Evolutionary conservation across 2,888 invertebrate genomes (phyloP).

Genomic region (Epistrophella euchroma): DNA sequence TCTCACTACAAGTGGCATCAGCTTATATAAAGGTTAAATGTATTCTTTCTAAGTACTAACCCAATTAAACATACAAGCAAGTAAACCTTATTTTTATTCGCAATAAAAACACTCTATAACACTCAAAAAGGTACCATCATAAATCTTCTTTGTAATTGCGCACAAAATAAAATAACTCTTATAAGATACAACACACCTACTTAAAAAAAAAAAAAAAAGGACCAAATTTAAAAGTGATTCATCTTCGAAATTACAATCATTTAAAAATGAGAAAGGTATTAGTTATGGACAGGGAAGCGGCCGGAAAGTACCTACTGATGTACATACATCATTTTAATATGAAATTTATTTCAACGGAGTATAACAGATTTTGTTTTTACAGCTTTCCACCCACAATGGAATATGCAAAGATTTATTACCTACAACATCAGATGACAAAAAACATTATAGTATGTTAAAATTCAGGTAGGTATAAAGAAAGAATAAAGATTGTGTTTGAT

Average conservation of each 20-base stretch:
- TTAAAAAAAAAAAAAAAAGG: not conserved
- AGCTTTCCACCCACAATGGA: not conserved
- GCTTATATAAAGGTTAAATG: not conserved
- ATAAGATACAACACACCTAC: not conserved
- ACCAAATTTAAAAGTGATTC: conserved; percentile 6
- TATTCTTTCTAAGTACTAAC: not conserved
- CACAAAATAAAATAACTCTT: not conserved
- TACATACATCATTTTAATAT: conserved; percentile 22
- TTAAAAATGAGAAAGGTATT: conserved; percentile 28
- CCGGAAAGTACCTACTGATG: not conserved
- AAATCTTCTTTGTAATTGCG: conserved; percentile 31
- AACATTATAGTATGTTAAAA: not conserved
- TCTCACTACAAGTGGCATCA: too few species aligned
- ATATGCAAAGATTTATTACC: conserved; percentile 3
- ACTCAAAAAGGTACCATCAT: not conserved
- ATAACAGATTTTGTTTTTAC: conserved; percentile 1
- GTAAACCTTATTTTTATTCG: not conserved
- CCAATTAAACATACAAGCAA: not conserved
- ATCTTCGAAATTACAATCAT: conserved; percentile 26
- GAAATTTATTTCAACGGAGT: conserved; percentile 24
- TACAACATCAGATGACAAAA: not conserved
- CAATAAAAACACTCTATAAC: not conserved
- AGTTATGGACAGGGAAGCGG: not conserved
- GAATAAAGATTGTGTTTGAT: not conserved
- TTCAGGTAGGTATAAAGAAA: not conserved